A percentile compares a stretch with the other conserved stretches of the same genome.
Conservation (phyloP, 2,113 vertebrate species). For the Chunga burmeisteri region DNA sequence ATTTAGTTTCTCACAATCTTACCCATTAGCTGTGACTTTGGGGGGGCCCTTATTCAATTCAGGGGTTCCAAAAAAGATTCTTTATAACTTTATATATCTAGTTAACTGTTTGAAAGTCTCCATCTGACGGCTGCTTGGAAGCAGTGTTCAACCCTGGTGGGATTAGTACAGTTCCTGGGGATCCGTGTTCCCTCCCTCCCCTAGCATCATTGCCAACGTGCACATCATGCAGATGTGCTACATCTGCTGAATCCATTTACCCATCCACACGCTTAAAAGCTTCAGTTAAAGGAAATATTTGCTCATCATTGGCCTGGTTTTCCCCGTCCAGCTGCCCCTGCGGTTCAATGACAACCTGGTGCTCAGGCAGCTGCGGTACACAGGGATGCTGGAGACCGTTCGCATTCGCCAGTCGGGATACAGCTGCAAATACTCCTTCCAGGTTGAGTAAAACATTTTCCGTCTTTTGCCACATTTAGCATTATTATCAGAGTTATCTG, state of each 20-base stretch:
- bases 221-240: background rate
- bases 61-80: background rate
- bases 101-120: background rate
- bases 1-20: background rate
- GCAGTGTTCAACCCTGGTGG: background rate
- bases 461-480: background rate
- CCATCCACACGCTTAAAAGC: background rate
- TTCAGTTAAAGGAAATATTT: background rate
- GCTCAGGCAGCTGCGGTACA: constrained; percentile 95
- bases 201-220: rapidly evolving
- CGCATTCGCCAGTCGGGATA: constrained; percentile 96
- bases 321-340: constrained; percentile 85
- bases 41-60: background rate
- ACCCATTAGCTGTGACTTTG: background rate
- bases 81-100: background rate
- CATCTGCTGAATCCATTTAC: background rate
- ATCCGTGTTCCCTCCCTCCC: background rate
- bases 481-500: background rate
- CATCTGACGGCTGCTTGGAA: background rate
- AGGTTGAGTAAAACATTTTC: constrained; percentile 75
- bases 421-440: constrained; percentile 93
- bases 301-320: background rate
- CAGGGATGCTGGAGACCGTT: constrained; percentile 97
- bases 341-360: constrained; percentile 90
- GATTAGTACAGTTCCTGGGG: background rate